phyloP scores from a whole-genome alignment of 1,140 invertebrate genomes.

The Tetragonula clypearis region DNA sequence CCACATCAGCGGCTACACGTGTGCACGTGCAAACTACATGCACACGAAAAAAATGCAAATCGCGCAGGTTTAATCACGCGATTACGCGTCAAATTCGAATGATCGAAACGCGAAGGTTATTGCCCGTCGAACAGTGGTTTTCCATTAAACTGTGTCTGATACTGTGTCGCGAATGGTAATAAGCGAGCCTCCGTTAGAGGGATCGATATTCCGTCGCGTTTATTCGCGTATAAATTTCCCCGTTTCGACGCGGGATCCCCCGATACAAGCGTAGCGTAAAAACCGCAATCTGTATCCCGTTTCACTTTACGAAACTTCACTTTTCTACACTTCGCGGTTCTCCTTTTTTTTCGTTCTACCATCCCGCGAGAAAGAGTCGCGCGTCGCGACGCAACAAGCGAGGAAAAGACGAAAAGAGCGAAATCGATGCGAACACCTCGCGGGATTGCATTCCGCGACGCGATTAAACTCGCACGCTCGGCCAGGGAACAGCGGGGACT shows the following conservation, averaged over 20 bases:
- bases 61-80: too few species aligned
- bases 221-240: constrained; percentile 6
- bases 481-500: constrained; percentile 41
- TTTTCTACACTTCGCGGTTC: neutral
- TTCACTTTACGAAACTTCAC: neutral
- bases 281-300: neutral
- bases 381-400: neutral
- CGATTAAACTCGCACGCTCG: constrained; percentile 21
- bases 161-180: neutral
- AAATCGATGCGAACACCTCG: constrained; percentile 51
- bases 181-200: neutral
- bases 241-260: neutral
- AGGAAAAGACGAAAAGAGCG: neutral
- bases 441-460: constrained; percentile 47
- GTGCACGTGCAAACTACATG: neutral
- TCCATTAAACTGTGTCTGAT: constrained; percentile 23
- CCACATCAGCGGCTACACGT: too few species aligned
- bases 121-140: neutral
- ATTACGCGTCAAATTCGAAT: neutral
- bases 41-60: neutral
- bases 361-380: neutral
- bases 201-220: constrained; percentile 26
- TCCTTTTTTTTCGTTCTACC: too few species aligned
- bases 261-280: constrained; percentile 1
- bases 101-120: neutral